Evolutionary conservation across 2,888 invertebrate species (phyloP).

Genomic region (Rhagium mordax): DNA sequence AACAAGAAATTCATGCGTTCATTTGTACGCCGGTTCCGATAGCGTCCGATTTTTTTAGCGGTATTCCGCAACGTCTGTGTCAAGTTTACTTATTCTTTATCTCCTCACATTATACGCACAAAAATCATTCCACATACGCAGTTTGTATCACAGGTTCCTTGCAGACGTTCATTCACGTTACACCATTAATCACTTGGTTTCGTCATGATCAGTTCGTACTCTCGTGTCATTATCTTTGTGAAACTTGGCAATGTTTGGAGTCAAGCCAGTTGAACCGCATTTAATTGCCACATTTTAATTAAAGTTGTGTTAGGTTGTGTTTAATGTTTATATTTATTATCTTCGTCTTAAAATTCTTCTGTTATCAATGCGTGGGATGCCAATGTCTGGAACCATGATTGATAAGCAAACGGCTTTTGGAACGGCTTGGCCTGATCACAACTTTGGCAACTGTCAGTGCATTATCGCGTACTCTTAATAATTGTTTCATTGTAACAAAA

Average conservation of each 20-base stretch:
- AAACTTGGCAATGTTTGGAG: conserved; percentile 34
- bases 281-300: conserved; percentile 18
- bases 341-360: conserved; percentile 4
- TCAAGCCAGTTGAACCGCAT: conserved; percentile 36
- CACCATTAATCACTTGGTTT: conserved; percentile 9
- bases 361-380: conserved; percentile 12
- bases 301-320: conserved; percentile 44
- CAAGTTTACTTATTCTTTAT: not conserved
- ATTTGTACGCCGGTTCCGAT: too few species aligned
- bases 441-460: not conserved
- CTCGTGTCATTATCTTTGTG: conserved; percentile 39
- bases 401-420: not conserved
- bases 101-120: not conserved
- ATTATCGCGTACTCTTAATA: not conserved
- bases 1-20: too few species aligned
- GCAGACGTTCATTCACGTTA: conserved; percentile 12
- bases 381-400: not conserved
- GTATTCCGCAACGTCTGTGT: not conserved
- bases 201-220: conserved; percentile 38
- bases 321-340: conserved; percentile 24
- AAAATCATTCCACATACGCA: not conserved
- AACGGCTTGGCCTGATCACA: conserved; percentile 16
- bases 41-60: too few species aligned
- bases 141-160: not conserved
- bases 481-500: not conserved